These are phyloP conservation scores for Amphibalanus amphitrite DNA, from an alignment of 1,140 invertebrate species.

Conservation along the genomic window DNA sequence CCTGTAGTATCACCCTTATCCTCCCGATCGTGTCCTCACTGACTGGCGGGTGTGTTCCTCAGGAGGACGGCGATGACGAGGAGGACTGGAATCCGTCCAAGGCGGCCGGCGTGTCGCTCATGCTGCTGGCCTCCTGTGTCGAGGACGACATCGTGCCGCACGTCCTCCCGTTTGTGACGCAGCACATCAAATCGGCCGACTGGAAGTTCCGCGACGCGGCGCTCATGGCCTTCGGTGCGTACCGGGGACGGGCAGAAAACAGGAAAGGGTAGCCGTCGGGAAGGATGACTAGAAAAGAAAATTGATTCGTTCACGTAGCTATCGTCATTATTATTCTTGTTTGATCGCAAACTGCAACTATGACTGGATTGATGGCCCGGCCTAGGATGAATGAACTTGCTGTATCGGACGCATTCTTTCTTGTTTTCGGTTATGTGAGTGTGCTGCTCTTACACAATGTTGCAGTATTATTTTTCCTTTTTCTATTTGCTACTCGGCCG, in stretches of 20 bases:
- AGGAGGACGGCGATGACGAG: constrained; percentile 62
- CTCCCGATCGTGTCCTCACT: too few relatives aligned
- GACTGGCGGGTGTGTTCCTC: too few relatives aligned
- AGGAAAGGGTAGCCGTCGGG: too few relatives aligned
- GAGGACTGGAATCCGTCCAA: constrained; percentile 99
- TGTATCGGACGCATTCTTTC: too few relatives aligned
- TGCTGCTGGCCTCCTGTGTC: constrained; percentile 91
- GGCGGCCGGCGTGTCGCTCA: constrained; percentile 96
- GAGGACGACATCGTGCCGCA: constrained; percentile 91
- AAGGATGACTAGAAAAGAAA: not conserved
- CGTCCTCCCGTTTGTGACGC: constrained; percentile 92
- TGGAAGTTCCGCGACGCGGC: constrained; percentile 95
- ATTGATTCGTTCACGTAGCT: constrained; percentile 8
- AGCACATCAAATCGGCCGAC: constrained; percentile 67
- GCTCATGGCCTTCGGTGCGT: constrained; percentile 85
- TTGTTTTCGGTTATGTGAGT: too few relatives aligned
- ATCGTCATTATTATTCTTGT: constrained; percentile 6
- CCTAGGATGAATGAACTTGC: too few relatives aligned
- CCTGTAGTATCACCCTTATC: too few relatives aligned
- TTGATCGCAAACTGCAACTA: too few relatives aligned
- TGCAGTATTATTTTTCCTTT: too few relatives aligned
- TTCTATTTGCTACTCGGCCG: too few relatives aligned
- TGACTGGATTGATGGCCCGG: too few relatives aligned
- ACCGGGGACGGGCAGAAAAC: not conserved
- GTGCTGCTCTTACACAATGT: too few relatives aligned